phyloP scores from a whole-genome alignment of 2,113 vertebrate species.

The Gambusia holbrooki region DNA sequence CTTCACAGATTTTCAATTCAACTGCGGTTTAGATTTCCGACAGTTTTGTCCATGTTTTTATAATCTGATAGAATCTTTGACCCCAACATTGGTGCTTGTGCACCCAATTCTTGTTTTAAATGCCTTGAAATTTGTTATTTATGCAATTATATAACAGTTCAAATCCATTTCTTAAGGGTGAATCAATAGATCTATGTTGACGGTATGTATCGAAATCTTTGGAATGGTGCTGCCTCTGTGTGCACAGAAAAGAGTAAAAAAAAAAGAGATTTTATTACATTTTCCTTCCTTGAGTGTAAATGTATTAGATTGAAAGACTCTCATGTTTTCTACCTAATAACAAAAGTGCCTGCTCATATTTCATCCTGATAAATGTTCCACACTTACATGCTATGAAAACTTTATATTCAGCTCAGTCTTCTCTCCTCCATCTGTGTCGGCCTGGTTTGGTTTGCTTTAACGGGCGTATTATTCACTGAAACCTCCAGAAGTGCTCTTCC shows the following conservation, averaged over 20 bases:
- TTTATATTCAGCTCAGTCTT: slow-evolving; percentile 40
- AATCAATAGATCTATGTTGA: not conserved
- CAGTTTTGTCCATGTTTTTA: no score
- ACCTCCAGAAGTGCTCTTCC: slow-evolving; percentile 26
- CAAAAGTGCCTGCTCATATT: slow-evolving; percentile 22
- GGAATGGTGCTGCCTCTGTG: not conserved
- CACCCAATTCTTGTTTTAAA: not conserved
- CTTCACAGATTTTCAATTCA: no score
- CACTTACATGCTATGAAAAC: slow-evolving; percentile 51
- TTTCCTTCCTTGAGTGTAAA: not conserved
- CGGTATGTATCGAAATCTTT: not conserved
- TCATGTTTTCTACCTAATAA: slow-evolving; percentile 11
- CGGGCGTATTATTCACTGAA: slow-evolving; percentile 63
- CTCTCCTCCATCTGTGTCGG: slow-evolving; percentile 56
- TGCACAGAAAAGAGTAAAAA: not conserved
- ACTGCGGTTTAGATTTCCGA: no score
- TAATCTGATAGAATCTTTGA: no score
- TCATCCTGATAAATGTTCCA: slow-evolving; percentile 42
- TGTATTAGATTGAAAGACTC: slow-evolving; percentile 8
- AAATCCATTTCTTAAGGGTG: not conserved
- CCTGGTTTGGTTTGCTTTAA: slow-evolving; percentile 16
- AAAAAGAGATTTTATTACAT: not conserved
- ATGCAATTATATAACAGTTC: not conserved
- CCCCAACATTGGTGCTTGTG: not conserved
- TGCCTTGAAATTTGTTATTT: not conserved